These are phyloP conservation scores for Podilymbus podiceps DNA, from an alignment of 2,113 vertebrate species.

Conservation along the genomic window DNA sequence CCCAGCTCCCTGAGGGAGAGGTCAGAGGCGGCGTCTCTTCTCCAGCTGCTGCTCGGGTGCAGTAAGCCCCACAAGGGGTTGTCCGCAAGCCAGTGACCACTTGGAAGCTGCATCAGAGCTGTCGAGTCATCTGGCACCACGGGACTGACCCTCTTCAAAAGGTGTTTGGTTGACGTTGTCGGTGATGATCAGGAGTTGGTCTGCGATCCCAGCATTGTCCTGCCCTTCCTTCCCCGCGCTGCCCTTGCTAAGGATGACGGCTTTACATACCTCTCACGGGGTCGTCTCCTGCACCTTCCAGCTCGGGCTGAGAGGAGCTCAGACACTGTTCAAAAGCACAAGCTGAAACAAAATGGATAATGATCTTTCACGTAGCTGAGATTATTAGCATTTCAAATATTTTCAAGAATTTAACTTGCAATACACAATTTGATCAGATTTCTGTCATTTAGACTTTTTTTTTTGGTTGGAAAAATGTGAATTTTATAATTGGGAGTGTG, in stretches of 20 bases:
- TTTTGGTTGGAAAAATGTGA: neutral
- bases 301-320: neutral
- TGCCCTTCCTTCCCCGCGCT: fast-evolving
- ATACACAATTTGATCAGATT: neutral
- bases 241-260: neutral
- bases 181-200: neutral
- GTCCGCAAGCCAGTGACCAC: fast-evolving
- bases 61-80: neutral
- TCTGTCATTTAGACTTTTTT: neutral
- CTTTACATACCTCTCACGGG: fast-evolving
- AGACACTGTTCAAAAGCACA: neutral
- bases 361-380: neutral
- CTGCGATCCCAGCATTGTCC: neutral
- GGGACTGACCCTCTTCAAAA: neutral
- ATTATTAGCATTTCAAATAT: neutral
- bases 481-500: neutral
- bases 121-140: fast-evolving
- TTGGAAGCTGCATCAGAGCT: neutral
- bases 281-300: neutral
- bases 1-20: neutral
- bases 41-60: neutral
- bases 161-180: fast-evolving
- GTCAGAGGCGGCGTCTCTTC: neutral
- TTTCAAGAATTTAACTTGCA: neutral
- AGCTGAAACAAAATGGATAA: neutral